Conservation (phyloP, 2,888 invertebrate genomes). For the Leptopterna dolabrata region DNA sequence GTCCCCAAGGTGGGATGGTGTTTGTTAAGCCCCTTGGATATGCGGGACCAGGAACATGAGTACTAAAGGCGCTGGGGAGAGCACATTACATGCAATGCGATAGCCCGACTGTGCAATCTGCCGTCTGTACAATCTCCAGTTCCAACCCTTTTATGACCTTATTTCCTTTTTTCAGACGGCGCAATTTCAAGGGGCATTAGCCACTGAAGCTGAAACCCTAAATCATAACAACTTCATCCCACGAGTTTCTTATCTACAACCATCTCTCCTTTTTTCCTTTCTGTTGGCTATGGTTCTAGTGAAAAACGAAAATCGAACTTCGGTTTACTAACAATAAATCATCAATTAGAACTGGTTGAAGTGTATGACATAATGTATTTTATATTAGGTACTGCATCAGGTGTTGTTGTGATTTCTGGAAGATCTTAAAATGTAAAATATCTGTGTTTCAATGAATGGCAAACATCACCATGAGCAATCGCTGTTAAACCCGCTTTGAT, state of each 20-base stretch:
- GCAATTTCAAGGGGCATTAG: conserved; percentile 56
- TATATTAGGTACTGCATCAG: too few species aligned
- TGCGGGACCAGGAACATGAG: background rate
- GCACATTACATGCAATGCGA: conserved; percentile 41
- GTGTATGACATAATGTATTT: too few species aligned
- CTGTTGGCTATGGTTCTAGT: background rate
- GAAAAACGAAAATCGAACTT: background rate
- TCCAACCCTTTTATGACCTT: conserved; percentile 42
- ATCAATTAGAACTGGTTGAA: too few species aligned
- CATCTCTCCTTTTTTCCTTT: background rate
- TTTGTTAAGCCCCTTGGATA: conserved; percentile 4
- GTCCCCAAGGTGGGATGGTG: background rate
- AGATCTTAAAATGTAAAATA: too few species aligned
- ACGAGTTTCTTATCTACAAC: conserved; percentile 20
- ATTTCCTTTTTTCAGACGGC: conserved; percentile 46
- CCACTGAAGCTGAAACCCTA: conserved; percentile 20
- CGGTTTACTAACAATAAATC: background rate
- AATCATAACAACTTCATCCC: conserved; percentile 33
- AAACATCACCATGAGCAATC: too few species aligned
- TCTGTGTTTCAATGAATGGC: too few species aligned
- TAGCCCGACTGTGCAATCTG: conserved; percentile 45
- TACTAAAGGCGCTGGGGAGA: background rate
- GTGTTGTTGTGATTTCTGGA: too few species aligned
- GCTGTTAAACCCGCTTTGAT: too few species aligned
- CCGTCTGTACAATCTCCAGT: conserved; percentile 30